Evolutionary conservation across 2,888 invertebrate genomes (phyloP).

Genomic region (Lissonota sp.): DNA sequence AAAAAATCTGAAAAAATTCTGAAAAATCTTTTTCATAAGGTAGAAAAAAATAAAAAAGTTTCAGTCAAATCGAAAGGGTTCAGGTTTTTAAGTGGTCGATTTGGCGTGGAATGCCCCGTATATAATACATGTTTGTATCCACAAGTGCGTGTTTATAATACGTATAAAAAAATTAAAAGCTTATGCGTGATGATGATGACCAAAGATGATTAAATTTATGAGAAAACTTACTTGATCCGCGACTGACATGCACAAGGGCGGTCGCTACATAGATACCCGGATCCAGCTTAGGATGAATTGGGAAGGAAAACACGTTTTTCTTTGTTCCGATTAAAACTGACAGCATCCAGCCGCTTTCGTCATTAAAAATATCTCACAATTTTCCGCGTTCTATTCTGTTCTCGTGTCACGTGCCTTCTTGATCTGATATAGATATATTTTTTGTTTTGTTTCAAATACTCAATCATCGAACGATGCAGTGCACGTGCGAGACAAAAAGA

Average conservation of each 20-base stretch:
- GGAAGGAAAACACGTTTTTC: slow-evolving; percentile 73
- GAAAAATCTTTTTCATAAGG: no score
- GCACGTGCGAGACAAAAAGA: slow-evolving; percentile 24
- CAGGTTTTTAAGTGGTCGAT: no score
- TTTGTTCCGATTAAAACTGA: slow-evolving; percentile 76
- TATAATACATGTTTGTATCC: slow-evolving; percentile 11
- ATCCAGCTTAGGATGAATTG: slow-evolving; percentile 79
- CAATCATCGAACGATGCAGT: not conserved
- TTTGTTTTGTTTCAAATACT: no score
- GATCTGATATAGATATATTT: slow-evolving; percentile 69
- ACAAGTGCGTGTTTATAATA: slow-evolving; percentile 5
- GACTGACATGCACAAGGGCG: slow-evolving; percentile 80
- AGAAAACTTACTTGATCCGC: slow-evolving; percentile 79
- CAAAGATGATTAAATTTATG: slow-evolving; percentile 21
- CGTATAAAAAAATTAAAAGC: slow-evolving; percentile 29
- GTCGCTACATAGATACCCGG: slow-evolving; percentile 82
- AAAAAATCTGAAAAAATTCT: no score
- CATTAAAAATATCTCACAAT: slow-evolving; percentile 32
- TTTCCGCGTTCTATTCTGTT: slow-evolving; percentile 35
- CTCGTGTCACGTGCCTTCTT: slow-evolving; percentile 71
- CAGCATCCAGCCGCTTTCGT: slow-evolving; percentile 71
- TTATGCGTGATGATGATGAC: slow-evolving; percentile 51
- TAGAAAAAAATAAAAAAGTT: no score
- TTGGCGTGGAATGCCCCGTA: no score
- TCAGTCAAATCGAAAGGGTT: no score